phyloP scores from a whole-genome alignment of 2,888 invertebrate species.

The Eristalis arbustorum region DNA sequence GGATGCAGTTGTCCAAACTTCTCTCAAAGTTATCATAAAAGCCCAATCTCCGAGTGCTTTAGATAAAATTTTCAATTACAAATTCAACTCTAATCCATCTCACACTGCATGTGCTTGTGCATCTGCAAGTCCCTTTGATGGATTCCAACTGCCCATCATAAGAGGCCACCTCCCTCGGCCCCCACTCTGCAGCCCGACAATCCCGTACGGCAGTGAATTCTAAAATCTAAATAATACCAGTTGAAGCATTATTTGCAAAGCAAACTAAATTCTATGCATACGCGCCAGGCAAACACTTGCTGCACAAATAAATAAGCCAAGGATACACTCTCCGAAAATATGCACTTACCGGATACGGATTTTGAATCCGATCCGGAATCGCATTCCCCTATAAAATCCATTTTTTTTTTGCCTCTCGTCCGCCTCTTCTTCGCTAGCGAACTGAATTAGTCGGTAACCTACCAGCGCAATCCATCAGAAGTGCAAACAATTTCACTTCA shows the following conservation, averaged over 20 bases:
- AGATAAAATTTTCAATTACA: background rate
- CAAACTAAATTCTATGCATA: background rate
- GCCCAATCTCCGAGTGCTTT: background rate
- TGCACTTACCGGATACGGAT: background rate
- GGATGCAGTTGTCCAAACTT: background rate
- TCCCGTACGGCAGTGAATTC: background rate
- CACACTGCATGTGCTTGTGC: background rate
- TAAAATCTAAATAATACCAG: background rate
- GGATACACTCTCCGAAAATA: background rate
- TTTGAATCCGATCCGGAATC: background rate
- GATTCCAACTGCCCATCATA: background rate
- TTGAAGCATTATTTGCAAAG: background rate
- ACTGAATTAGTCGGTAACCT: constrained; percentile 28
- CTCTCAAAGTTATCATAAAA: background rate
- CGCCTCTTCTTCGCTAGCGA: background rate
- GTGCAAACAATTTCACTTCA: constrained; percentile 53
- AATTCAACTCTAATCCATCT: background rate
- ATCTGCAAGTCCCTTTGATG: background rate
- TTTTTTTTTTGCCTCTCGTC: background rate
- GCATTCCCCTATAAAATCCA: background rate
- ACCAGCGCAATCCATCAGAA: constrained; percentile 33
- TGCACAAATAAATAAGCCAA: background rate
- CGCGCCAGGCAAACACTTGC: background rate
- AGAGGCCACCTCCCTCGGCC: too few relatives aligned
- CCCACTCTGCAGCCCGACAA: too few relatives aligned